A percentile compares a stretch with the other conserved stretches of the same genome.
Evolutionary conservation across 2,797 vertebrate species (phyloP).

Genomic region (Scolopax rusticola): DNA sequence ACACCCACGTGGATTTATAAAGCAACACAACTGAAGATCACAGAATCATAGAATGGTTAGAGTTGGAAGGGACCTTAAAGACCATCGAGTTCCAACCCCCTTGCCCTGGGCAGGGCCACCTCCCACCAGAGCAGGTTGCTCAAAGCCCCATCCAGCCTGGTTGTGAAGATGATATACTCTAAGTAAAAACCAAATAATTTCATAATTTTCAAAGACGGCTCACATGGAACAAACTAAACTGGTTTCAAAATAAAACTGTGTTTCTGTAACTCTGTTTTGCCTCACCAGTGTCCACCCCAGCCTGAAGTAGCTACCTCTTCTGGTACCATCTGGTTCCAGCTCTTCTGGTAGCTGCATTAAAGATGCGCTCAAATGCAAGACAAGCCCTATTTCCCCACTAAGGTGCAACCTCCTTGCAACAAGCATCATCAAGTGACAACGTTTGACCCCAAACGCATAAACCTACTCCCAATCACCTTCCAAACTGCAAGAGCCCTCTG

Average conservation of each 20-base stretch:
- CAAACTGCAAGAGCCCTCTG: background rate
- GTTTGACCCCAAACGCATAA: background rate
- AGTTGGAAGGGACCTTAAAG: too few relatives aligned
- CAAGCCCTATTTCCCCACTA: background rate
- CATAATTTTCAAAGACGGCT: background rate
- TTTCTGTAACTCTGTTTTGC: background rate
- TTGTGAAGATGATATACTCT: background rate
- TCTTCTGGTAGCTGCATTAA: background rate
- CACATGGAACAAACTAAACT: background rate
- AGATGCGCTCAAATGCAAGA: background rate
- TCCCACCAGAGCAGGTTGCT: too few relatives aligned
- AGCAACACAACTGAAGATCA: background rate
- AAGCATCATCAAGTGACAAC: accelerated
- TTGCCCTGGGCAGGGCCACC: too few relatives aligned
- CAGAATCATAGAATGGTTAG: too few relatives aligned
- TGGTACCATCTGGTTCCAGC: background rate
- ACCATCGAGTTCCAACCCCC: too few relatives aligned
- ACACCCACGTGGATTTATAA: accelerated
- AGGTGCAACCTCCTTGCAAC: background rate
- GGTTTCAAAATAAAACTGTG: background rate
- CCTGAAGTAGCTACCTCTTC: background rate
- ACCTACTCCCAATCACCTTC: background rate
- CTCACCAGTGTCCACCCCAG: background rate
- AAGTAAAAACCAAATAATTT: background rate
- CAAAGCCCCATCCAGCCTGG: too few relatives aligned